phyloP scores from a whole-genome alignment of 2,888 invertebrate species.

The Pardosa pseudoannulata region DNA sequence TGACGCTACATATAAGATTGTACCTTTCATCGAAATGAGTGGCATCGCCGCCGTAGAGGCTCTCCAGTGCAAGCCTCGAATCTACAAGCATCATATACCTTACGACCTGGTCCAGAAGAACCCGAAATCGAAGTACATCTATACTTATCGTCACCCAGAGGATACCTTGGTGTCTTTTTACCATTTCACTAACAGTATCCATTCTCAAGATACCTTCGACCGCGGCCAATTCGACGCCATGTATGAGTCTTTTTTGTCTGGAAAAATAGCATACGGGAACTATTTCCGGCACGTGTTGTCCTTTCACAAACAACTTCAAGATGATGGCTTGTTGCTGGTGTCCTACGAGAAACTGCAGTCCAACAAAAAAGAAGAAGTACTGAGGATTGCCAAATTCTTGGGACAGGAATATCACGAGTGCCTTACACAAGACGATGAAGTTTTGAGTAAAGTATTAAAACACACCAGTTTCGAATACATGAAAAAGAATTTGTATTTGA shows the following conservation, averaged over 20 bases:
- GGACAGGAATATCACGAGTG: conserved; percentile 8
- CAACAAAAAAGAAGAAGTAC: conserved; percentile 9
- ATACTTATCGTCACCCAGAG: conserved; percentile 78
- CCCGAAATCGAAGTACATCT: conserved; percentile 76
- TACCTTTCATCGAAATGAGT: conserved; percentile 52
- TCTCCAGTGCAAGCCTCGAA: conserved; percentile 23
- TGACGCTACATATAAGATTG: conserved; percentile 69
- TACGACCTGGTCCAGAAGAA: conserved; percentile 49
- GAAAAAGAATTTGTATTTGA: conserved; percentile 15
- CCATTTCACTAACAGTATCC: conserved; percentile 75
- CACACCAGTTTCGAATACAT: conserved; percentile 39
- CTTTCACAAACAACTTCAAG: conserved; percentile 16
- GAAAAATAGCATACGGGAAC: conserved; percentile 34
- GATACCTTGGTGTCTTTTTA: conserved; percentile 78
- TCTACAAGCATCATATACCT: conserved; percentile 33
- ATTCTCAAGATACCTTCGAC: background rate
- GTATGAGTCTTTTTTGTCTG: conserved; percentile 21
- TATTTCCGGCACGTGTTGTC: conserved; percentile 43
- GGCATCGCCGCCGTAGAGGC: conserved; percentile 26
- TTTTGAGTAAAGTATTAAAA: conserved; percentile 23
- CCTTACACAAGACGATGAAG: background rate
- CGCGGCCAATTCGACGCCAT: conserved; percentile 23
- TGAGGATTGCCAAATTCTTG: conserved; percentile 42
- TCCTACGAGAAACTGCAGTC: conserved; percentile 33
- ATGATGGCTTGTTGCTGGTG: conserved; percentile 27